Evolutionary conservation across 2,888 invertebrate genomes (phyloP).

Genomic region (Ichneumoninae sp.): DNA sequence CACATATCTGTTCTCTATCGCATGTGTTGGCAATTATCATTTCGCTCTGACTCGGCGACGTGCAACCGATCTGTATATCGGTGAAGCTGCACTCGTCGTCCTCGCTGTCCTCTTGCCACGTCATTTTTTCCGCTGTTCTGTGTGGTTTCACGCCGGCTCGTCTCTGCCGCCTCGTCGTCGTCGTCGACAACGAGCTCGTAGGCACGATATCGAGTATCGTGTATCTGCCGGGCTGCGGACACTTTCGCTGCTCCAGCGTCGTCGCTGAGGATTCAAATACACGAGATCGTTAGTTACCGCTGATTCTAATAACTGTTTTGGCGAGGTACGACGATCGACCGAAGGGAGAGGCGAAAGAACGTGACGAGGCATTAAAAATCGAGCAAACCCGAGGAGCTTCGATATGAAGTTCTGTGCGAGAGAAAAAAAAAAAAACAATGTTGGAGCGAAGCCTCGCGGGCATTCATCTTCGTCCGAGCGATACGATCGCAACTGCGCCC

Average conservation of each 20-base stretch:
- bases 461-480: slow-evolving; percentile 68
- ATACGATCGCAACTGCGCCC: slow-evolving; percentile 63
- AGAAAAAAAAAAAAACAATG: slow-evolving; percentile 29
- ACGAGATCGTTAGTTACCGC: neutral
- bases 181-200: slow-evolving; percentile 66
- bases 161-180: slow-evolving; percentile 61
- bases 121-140: slow-evolving; percentile 69
- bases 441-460: slow-evolving; percentile 47
- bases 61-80: slow-evolving; percentile 81
- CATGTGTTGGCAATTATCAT: slow-evolving; percentile 81
- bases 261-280: slow-evolving; percentile 86
- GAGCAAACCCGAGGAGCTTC: slow-evolving; percentile 38
- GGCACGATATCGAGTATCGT: slow-evolving; percentile 85
- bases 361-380: slow-evolving; percentile 43
- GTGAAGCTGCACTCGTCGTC: slow-evolving; percentile 79
- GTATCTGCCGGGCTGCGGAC: slow-evolving; percentile 90
- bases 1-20: slow-evolving; percentile 76
- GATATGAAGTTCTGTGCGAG: slow-evolving; percentile 49
- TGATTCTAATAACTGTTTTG: neutral
- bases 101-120: slow-evolving; percentile 73
- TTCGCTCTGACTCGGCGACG: slow-evolving; percentile 79
- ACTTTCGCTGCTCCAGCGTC: slow-evolving; percentile 87
- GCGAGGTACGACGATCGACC: neutral
- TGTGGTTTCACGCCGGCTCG: slow-evolving; percentile 57
- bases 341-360: slow-evolving; percentile 16